phyloP scores from a whole-genome alignment of 2,797 vertebrate species.

The Cetoscarus ocellatus region DNA sequence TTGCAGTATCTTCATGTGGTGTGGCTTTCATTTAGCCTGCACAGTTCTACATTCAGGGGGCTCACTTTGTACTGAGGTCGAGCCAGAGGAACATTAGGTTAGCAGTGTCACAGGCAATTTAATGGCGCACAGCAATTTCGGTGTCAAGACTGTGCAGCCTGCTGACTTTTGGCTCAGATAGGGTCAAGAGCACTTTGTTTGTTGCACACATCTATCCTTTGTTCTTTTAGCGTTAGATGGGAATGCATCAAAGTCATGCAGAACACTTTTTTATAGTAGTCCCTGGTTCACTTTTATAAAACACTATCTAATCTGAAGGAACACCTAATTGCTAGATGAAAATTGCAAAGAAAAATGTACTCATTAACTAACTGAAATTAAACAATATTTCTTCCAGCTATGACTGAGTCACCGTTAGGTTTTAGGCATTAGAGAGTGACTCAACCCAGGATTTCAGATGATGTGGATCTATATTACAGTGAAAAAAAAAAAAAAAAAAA shows the following conservation, averaged over 20 bases:
- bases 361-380: too few relatives aligned
- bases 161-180: slow-evolving; percentile 12
- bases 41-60: slow-evolving; percentile 22
- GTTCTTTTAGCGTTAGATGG: slow-evolving; percentile 10
- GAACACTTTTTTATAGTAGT: not conserved
- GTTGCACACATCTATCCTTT: not conserved
- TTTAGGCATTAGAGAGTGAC: too few relatives aligned
- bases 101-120: slow-evolving; percentile 38
- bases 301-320: not conserved
- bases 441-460: too few relatives aligned
- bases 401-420: too few relatives aligned
- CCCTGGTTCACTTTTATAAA: not conserved
- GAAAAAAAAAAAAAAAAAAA: too few relatives aligned
- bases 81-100: slow-evolving; percentile 27
- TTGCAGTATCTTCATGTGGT: slow-evolving; percentile 18
- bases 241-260: not conserved
- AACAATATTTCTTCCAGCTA: too few relatives aligned
- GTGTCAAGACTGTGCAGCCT: slow-evolving; percentile 24
- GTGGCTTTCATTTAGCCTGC: slow-evolving; percentile 20
- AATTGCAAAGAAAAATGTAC: too few relatives aligned
- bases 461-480: too few relatives aligned
- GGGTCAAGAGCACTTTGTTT: slow-evolving; percentile 20
- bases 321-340: not conserved
- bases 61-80: slow-evolving; percentile 5
- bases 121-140: slow-evolving; percentile 21